Evolutionary conservation across 2,113 vertebrate species (phyloP), one percentile per base, ranked within the genome.

Genomic region (Corythornis madagascariensis): DNA sequence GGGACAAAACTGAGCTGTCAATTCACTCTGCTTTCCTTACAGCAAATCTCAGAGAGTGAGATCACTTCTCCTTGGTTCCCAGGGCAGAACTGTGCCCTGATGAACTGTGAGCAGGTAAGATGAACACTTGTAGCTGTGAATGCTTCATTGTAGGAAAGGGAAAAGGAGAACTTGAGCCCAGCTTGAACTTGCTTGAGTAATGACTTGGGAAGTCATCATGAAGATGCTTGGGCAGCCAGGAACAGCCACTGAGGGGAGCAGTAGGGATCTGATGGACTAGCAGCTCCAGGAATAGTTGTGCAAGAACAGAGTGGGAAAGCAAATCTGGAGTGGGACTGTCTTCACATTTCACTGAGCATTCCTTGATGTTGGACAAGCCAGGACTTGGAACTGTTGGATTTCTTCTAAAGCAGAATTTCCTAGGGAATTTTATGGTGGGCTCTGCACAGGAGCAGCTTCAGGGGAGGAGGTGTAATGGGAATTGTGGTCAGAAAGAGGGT

Each of bases 21-120:
- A 74, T 60, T 74, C 15, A 33, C 31, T 70, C 66, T 83, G 45
- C 64, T 83, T 87, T 63, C 50, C 18, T 71, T 64, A n/a, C 35
- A 97, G 95, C 97, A 97, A 67, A 96, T 90, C 40, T 91, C 95
- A 42, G 91, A 95, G 72, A 95, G 90, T 87, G 97, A 97, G 55
- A 95, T 35, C 31, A 21, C 50, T 75, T 88, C 78, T 76, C 67
- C 92, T 38, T 95, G 94, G 89, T 92, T 96, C 55, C 60, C 84
- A 52, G 92, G 84, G 31, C 92, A 96, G 90, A 96, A 75, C 0
- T 95, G 87, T 76, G 67, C 85, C 40, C 86, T 94, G 2, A 67
- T 80, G 67, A 94, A 75, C 71, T 66, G 50, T 45, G 95, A 97
- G 65, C 96, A 96, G 96, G 97, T 97, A 92, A 76, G 90, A 48